Conservation (phyloP, 2,888 invertebrate species). For the Dicyrtomina minuta region DNA sequence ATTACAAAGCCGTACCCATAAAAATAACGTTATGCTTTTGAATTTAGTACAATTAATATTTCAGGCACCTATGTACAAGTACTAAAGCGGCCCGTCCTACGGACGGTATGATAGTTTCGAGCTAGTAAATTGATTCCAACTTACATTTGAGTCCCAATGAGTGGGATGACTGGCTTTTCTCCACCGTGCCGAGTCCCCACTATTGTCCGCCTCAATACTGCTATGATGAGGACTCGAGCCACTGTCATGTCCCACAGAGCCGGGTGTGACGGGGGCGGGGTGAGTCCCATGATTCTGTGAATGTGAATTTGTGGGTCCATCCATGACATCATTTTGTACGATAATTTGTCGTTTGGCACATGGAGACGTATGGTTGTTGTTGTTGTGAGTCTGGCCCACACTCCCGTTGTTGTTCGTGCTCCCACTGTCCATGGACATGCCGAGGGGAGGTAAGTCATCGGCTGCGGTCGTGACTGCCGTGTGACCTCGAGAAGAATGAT, state of each 20-base stretch:
- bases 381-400: not conserved
- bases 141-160: slow-evolving; percentile 52
- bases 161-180: slow-evolving; percentile 50
- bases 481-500: slow-evolving; percentile 14
- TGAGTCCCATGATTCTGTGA: slow-evolving; percentile 17
- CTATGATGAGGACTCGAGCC: slow-evolving; percentile 51
- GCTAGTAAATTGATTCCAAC: too few relatives aligned
- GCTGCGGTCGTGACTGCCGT: slow-evolving; percentile 3
- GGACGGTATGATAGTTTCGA: too few relatives aligned
- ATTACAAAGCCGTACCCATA: too few relatives aligned
- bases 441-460: slow-evolving; percentile 20
- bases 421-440: slow-evolving; percentile 15
- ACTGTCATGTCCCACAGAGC: slow-evolving; percentile 49
- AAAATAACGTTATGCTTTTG: too few relatives aligned
- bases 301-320: slow-evolving; percentile 37
- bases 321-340: slow-evolving; percentile 53
- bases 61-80: too few relatives aligned
- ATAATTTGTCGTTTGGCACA: slow-evolving; percentile 53
- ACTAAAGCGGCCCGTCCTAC: too few relatives aligned
- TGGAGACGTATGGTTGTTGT: slow-evolving; percentile 44
- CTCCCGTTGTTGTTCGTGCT: too few relatives aligned
- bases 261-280: slow-evolving; percentile 41
- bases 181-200: slow-evolving; percentile 49
- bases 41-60: too few relatives aligned
- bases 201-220: slow-evolving; percentile 47